Base-by-base conservation (phyloP, 1,140 invertebrate genomes). In the Drosophila sp. region DNA sequence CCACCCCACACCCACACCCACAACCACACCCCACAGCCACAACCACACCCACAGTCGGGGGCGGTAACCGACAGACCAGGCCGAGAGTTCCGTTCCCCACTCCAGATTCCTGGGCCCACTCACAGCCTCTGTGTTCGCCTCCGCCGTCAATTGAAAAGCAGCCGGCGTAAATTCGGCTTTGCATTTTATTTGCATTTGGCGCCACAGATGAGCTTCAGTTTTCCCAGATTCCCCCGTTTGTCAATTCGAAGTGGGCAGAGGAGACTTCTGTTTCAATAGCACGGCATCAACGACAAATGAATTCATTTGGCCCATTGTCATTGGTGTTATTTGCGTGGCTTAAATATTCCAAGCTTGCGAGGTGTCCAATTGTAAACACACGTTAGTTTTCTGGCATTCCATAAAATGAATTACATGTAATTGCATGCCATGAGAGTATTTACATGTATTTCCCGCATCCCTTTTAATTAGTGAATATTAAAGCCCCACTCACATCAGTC, bases 111-210 rank as follows among this genome's bases (percentile, higher is more conserved):
- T 38, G 4, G 25, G 9, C 34, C 69, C 56, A 18, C 32, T 41
- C 29, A 64, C 78, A n/a, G n/a, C n/a, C n/a, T 53, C 54, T 38
- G 36, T 38, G 9, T 9, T 34, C 53, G 36, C 8, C 21, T 16
- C 2, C 34, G 1, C 36, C 9, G 75, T 67, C 80, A 74, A 82
- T 83, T 83, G 76, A 63, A 78, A 74, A 81, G 74, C 64, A 72
- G 50, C 56, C 76, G 48, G 71, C 80, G 80, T 83, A 82, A 83
- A 82, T 82, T 82, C 62, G 43, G 80, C 80, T 82, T 82, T 83
- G 65, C 80, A 78, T 69, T 83, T 82, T 78, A 80, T 82, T 82
- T 75, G 71, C 65, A 69, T 69, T 73, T 69, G 56, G 64, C 51
- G 64, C 64, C 46, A 21, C 71, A 66, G 69, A 66, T 72, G 53